Evolutionary conservation across 2,113 vertebrate genomes (phyloP), one percentile per base, ranked within the genome.

Genomic region (Phalacrocorax pelagicus): DNA sequence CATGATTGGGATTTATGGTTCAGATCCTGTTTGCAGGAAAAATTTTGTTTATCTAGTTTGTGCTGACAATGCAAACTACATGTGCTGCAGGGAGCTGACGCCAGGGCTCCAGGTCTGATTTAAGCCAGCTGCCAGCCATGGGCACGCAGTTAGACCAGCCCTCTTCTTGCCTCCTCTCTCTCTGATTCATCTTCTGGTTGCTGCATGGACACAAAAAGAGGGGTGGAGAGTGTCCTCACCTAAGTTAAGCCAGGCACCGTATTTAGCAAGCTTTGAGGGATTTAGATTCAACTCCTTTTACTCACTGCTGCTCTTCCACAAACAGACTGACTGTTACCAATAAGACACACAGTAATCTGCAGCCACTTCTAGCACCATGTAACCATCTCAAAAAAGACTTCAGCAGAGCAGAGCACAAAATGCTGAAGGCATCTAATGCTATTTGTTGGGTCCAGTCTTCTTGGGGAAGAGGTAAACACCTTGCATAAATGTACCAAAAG

Each of bases 1-100:
- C 26, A 8, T 42, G 29, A 8, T 7, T 44, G 36, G 17, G 16
- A 74, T 94, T 88, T 47, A 47, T 15, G 20, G 24, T 17, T 78
- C 19, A 65, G 29, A 38, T 54, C 22, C 14, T 4, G 0, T 55
- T 86, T 80, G 51, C 17, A 36, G 57, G 42, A 34, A 8, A 42
- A 58, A 10, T 24, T 55, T 46, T 57, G 7, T 59, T 81, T 49
- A 18, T 26, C 19, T 55, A 10, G 6, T 49, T 46, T 49, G 59
- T 36, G 40, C 59, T 55, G 24, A 17, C 29, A n/a, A 2, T 21
- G 19, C 51, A 66, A 71, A 44, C 5, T 8, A 5, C 15, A 11
- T 0, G 0, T 32, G 46, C 71, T 11, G 5, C 72, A 36, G 51
- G 19, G 38, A 77, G 52, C n/a, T 16, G 1, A 59, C 67, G 23